Base-by-base conservation (phyloP, 2,888 invertebrate genomes). In the Agrypnus murinus region DNA sequence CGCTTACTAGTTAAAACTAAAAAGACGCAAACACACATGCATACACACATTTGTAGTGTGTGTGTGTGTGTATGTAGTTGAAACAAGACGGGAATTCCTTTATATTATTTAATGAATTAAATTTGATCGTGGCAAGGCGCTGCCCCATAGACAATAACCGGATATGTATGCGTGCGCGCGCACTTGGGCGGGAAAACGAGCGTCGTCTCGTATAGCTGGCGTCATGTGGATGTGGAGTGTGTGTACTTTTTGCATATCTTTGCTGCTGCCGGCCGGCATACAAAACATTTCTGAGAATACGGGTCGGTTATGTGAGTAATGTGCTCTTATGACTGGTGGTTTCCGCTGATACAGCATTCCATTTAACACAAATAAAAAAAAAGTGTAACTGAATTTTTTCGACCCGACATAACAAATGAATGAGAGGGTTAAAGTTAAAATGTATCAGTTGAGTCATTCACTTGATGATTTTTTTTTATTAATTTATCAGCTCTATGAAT, bases 221-320 rank as follows among this genome's bases (percentile, higher is more conserved):
- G 36, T 48, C 48, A 48, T 25, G 25, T 5, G 25, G 5, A 5
- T 25, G 3, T n/a, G 48, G 14, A 5, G 53, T 38, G 62, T 57
- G n/a, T 36, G 12, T 43, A 48, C 86, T 86, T 86, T 86, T 85
- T 87, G 74, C 76, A 68, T 64, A 25, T 25, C 25, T 48, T 19
- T 34, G 25, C 34, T 57, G 64, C 14, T 34, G 25, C 34, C 60
- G 64, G 48, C 57, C 40, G 25, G 25, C 25, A 25, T 25, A 25
- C 25, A 25, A n/a, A 25, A 25, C 25, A 12, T 45, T 66, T 69
- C 65, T 34, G 58, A 12, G 65, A 65, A 65, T 32, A 34, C 58
- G 65, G 40, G 65, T 43, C 64, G 60, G 40, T 32, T 50, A 17
- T 63, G 55, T 69, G 69, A 69, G 57, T 69, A 69, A 64, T 48